These are phyloP conservation scores for Leptonema lineaticorne DNA, from an alignment of 1,140 invertebrate genomes.

Conservation along the genomic window DNA sequence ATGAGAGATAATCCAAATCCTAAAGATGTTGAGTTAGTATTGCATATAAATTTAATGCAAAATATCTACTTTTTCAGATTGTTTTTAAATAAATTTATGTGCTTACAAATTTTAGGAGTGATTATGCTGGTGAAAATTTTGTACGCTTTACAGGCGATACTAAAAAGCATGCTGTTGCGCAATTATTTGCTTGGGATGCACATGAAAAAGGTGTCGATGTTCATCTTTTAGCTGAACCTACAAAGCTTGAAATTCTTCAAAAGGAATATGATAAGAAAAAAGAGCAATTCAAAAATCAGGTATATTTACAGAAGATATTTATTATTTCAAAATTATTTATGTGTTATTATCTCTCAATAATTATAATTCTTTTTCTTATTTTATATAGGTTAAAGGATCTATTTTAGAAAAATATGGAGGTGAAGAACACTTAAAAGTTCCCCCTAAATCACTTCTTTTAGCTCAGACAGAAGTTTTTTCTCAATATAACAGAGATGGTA, in stretches of 20 bases:
- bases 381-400: conserved; percentile 64
- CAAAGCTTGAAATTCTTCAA: conserved; percentile 90
- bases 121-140: conserved; percentile 97
- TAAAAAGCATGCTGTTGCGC: conserved; percentile 82
- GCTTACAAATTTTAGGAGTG: conserved; percentile 58
- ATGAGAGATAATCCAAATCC: conserved; percentile 98
- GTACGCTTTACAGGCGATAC: conserved; percentile 93
- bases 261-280: conserved; percentile 89
- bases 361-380: no score
- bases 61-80: conserved; percentile 19
- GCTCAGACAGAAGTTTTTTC: conserved; percentile 96
- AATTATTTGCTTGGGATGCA: conserved; percentile 98
- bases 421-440: conserved; percentile 85
- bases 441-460: conserved; percentile 81
- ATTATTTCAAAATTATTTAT: not conserved
- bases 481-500: conserved; percentile 93
- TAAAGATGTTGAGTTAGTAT: conserved; percentile 68
- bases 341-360: no score
- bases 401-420: conserved; percentile 90
- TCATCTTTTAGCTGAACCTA: conserved; percentile 95
- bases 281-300: conserved; percentile 78
- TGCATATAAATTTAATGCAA: conserved; percentile 1
- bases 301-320: conserved; percentile 39
- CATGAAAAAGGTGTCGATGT: conserved; percentile 93
- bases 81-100: conserved; percentile 14